Percentiles rank a stretch among this genome's conserved stretches.
phyloP scores from a whole-genome alignment of 2,113 vertebrate genomes.

The Sisor rabdophorus region DNA sequence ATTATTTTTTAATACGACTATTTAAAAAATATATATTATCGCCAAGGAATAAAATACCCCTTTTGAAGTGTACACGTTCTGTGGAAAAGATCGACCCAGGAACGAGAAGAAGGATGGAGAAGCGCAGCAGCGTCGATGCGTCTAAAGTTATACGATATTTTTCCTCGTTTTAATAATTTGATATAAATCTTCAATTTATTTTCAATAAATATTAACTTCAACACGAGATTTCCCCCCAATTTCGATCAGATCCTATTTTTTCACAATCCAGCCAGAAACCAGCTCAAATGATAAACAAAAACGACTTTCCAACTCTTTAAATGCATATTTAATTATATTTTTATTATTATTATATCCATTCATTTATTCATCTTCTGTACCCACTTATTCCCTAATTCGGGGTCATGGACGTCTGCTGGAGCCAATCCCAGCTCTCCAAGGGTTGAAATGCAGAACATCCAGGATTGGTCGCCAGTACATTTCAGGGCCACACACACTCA shows the following conservation, averaged over 20 bases:
- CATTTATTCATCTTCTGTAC: too few relatives aligned
- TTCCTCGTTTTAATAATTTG: not conserved
- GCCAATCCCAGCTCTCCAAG: too few relatives aligned
- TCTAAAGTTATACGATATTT: not conserved
- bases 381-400: too few relatives aligned
- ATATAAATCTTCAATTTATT: not conserved
- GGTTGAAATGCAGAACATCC: too few relatives aligned
- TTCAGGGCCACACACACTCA: too few relatives aligned
- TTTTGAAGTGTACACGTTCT: not conserved
- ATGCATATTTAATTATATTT: too few relatives aligned
- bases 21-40: not conserved
- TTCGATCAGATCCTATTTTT: not conserved
- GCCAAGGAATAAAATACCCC: not conserved
- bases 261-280: not conserved
- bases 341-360: not conserved
- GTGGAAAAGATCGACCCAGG: not conserved
- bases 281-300: not conserved
- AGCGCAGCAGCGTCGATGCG: not conserved
- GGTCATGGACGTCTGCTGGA: too few relatives aligned
- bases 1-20: not conserved
- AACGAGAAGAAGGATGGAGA: conserved; percentile 31
- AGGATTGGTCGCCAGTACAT: too few relatives aligned
- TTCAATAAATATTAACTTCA: not conserved
- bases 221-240: not conserved
- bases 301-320: not conserved